Evolutionary conservation across 2,113 vertebrate species (phyloP), one percentile per base, ranked within the genome.

Genomic region (Ailuropoda melanoleuca): DNA sequence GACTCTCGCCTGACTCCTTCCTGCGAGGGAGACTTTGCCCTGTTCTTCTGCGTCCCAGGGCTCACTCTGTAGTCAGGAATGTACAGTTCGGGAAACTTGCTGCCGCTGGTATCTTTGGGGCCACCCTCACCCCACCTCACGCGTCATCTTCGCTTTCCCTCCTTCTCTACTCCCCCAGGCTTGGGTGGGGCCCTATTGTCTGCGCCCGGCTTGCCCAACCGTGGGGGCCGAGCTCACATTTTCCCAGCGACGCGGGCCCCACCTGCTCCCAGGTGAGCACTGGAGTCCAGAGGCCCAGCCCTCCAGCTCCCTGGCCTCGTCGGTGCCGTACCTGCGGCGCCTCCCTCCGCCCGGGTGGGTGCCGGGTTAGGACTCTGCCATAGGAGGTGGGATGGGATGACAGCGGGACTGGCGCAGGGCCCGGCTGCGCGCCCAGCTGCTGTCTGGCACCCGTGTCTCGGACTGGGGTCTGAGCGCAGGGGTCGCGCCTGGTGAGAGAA

Each of bases 121-220:
- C 97, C 95, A 94, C 93, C 68, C 80, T 93, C 87, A 95, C 84
- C 92, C 93, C 97, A 97, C 83, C 96, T 97, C 96, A 55, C 90
- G 93, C 97, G 97, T 96, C 96, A 96, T 96, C 72, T 55, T 68
- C 13, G 88, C 66, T 90, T 93, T 88, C 93, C 95, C 96, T 96
- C 93, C 97, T 93, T 94, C 95, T 50, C 87, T 92, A 87, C 97
- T 97, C 97, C 98, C 97, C 97, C 93, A 97, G 98, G 97, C 95
- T 96, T 98, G 98, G 98, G 98, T 97, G 98, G 96, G 96, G 98
- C 97, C 97, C 97, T 97, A 98, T 98, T 98, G 98, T 98, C 95
- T 97, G 97, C 80, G 43, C 94, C 95, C 50, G 18, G 93, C 80
- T 97, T 92, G 93, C 95, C 97, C 95, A 81, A 81, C 62, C 58